A percentile compares a stretch with the other conserved stretches of the same genome.
phyloP scores from a whole-genome alignment of 2,888 invertebrate genomes.

The Nomada ferruginata region DNA sequence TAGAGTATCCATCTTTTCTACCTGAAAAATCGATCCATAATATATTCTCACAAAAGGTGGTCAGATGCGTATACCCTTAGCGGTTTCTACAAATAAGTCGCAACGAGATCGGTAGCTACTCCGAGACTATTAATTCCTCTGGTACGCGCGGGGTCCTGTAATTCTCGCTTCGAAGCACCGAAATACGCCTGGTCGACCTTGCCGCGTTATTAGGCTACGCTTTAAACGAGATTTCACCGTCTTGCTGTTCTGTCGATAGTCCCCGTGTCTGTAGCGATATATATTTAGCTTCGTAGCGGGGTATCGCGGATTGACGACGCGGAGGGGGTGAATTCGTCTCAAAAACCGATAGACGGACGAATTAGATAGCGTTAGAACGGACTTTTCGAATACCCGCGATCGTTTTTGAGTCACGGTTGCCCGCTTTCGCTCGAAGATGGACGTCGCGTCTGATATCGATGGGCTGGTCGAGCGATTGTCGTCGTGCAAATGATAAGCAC shows the following conservation, averaged over 20 bases:
- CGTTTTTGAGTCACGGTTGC: background rate
- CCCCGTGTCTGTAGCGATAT: constrained; percentile 68
- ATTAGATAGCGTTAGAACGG: constrained; percentile 17
- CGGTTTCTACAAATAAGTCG: constrained; percentile 11
- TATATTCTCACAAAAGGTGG: background rate
- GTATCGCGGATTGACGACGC: constrained; percentile 66
- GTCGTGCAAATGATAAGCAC: no score
- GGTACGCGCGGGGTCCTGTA: constrained; percentile 31
- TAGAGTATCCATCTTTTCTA: no score
- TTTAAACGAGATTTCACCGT: constrained; percentile 66
- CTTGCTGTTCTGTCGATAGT: constrained; percentile 66
- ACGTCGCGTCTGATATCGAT: constrained; percentile 27
- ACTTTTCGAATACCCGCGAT: background rate
- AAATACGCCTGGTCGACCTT: constrained; percentile 67
- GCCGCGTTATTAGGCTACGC: constrained; percentile 66
- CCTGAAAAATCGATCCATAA: background rate
- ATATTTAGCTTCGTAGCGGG: constrained; percentile 76
- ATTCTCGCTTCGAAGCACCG: constrained; percentile 56
- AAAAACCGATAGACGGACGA: constrained; percentile 30
- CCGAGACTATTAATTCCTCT: constrained; percentile 32
- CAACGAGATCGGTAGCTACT: constrained; percentile 22
- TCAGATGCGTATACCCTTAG: background rate
- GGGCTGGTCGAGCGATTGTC: no score
- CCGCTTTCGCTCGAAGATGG: constrained; percentile 61
- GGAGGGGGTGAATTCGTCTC: constrained; percentile 53